These are phyloP conservation scores for Platyrinchus mystaceus DNA, from an alignment of 2,797 vertebrate species.

Conservation along the genomic window DNA sequence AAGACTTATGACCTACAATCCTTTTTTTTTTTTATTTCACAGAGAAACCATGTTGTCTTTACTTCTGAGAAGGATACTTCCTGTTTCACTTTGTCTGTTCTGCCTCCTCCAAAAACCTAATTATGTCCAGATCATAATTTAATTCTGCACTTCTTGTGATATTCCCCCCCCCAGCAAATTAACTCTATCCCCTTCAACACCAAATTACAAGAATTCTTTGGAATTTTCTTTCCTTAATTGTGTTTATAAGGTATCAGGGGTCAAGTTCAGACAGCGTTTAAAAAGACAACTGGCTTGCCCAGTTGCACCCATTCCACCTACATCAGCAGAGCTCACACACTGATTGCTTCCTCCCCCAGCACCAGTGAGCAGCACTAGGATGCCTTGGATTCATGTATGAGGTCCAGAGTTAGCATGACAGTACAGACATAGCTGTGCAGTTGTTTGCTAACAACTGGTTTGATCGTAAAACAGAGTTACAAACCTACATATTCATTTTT, in stretches of 20 bases:
- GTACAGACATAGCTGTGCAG: neutral
- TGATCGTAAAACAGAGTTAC: neutral
- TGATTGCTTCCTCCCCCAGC: neutral
- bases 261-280: neutral
- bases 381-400: fast-evolving
- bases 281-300: neutral
- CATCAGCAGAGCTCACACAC: neutral
- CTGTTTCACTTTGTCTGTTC: neutral
- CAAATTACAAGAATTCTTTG: neutral
- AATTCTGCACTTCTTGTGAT: neutral
- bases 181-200: neutral
- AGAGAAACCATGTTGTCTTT: neutral
- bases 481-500: neutral
- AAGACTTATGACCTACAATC: neutral
- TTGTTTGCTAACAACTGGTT: neutral
- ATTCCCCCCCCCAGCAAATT: neutral
- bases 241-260: neutral
- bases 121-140: neutral
- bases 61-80: neutral
- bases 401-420: neutral
- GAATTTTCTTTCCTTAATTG: neutral
- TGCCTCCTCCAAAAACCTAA: neutral
- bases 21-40: neutral
- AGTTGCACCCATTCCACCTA: neutral
- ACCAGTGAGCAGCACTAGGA: neutral